A percentile compares a stretch with the other conserved stretches of the same genome.
These are phyloP conservation scores for Heteronetta atricapilla DNA, from an alignment of 2,113 vertebrate genomes.

Conservation along the genomic window DNA sequence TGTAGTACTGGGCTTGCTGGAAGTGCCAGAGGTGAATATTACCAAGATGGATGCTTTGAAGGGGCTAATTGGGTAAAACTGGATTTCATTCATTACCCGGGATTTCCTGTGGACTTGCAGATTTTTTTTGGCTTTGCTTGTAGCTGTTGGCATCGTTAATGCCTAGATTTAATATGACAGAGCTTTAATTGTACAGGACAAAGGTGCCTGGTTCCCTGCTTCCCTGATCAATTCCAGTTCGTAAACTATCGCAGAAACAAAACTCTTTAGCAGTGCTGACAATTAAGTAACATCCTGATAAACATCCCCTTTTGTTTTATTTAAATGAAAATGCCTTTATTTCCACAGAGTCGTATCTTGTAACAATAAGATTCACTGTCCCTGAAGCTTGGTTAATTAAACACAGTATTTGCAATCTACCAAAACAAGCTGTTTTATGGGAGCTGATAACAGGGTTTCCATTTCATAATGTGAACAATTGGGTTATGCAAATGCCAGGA, in stretches of 20 bases:
- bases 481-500: slow-evolving; percentile 65
- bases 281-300: slow-evolving; percentile 75
- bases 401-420: slow-evolving; percentile 68
- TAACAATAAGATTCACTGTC: slow-evolving; percentile 71
- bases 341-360: slow-evolving; percentile 52
- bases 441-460: slow-evolving; percentile 71
- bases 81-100: neutral
- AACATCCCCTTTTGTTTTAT: slow-evolving; percentile 71
- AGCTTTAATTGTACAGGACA: slow-evolving; percentile 49
- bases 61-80: neutral
- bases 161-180: slow-evolving; percentile 35
- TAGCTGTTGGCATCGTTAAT: slow-evolving; percentile 3
- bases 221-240: slow-evolving; percentile 50
- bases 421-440: slow-evolving; percentile 73
- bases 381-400: slow-evolving; percentile 75
- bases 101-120: neutral
- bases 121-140: neutral
- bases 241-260: slow-evolving; percentile 58
- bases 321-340: slow-evolving; percentile 72
- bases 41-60: neutral
- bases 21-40: neutral
- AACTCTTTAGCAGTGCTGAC: slow-evolving; percentile 61
- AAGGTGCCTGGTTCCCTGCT: slow-evolving; percentile 12
- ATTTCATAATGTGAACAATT: slow-evolving; percentile 70
- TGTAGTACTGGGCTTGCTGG: neutral